Evolutionary conservation across 2,888 invertebrate species (phyloP).

Genomic region (Myathropa florea): DNA sequence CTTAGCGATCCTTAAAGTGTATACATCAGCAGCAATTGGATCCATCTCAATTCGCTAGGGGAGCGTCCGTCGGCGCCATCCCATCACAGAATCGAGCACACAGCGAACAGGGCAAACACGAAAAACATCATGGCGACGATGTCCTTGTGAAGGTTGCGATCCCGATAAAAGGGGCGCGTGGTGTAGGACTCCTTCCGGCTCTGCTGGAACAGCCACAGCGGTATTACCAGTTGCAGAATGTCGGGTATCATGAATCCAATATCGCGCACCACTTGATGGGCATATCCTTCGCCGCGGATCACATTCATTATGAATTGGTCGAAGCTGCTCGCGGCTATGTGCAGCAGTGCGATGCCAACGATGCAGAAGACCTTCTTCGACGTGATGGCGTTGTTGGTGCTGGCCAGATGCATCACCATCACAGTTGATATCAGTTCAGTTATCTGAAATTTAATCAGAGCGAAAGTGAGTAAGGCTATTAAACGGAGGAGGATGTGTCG

Average conservation of each 20-base stretch:
- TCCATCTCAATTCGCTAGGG: slow-evolving; percentile 35
- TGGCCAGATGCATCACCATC: slow-evolving; percentile 83
- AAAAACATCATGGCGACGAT: slow-evolving; percentile 79
- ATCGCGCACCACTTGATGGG: slow-evolving; percentile 86
- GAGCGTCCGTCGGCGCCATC: slow-evolving; percentile 40
- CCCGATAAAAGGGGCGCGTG: slow-evolving; percentile 79
- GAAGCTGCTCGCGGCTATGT: slow-evolving; percentile 84
- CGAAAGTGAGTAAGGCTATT: neutral
- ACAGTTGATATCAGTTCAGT: slow-evolving; percentile 85
- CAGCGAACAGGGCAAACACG: slow-evolving; percentile 78
- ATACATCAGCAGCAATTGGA: slow-evolving; percentile 72
- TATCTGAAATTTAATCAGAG: slow-evolving; percentile 77
- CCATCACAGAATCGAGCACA: slow-evolving; percentile 80
- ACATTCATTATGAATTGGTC: slow-evolving; percentile 86
- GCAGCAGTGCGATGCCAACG: slow-evolving; percentile 83
- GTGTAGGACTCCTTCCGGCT: slow-evolving; percentile 78
- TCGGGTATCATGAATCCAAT: slow-evolving; percentile 86
- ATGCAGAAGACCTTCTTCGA: slow-evolving; percentile 83
- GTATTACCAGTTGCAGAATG: slow-evolving; percentile 84
- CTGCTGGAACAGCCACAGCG: slow-evolving; percentile 81
- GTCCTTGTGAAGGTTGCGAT: slow-evolving; percentile 79
- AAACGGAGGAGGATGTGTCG: neutral
- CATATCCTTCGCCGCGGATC: slow-evolving; percentile 84
- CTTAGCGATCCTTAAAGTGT: slow-evolving; percentile 25
- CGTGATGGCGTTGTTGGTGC: slow-evolving; percentile 81